Conservation (phyloP, 2,797 vertebrate genomes). For the Pristis pectinata region DNA sequence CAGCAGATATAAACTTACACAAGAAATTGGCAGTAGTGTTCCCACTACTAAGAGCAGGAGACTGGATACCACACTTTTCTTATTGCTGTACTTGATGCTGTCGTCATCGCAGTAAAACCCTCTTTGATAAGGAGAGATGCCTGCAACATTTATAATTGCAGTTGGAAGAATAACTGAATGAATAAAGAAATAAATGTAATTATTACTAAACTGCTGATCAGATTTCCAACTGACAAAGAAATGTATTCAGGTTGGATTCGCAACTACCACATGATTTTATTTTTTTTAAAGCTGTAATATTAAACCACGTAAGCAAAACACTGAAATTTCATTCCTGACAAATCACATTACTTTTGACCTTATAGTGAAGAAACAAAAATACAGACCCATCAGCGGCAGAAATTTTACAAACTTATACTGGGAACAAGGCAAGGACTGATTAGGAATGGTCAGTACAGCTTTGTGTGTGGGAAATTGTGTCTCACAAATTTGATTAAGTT, state of each 20-base stretch:
- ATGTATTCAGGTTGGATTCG: constrained; percentile 20
- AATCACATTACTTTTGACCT: not conserved
- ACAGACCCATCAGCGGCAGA: not conserved
- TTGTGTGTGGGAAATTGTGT: too few relatives aligned
- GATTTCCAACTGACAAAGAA: constrained; percentile 13
- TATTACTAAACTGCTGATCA: constrained; percentile 40
- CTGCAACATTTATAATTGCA: constrained; percentile 49
- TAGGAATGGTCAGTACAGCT: too few relatives aligned
- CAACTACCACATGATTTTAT: constrained; percentile 19
- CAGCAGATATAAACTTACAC: constrained; percentile 65
- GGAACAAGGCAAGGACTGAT: not conserved
- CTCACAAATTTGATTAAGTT: too few relatives aligned
- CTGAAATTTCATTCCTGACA: not conserved
- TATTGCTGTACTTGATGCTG: constrained; percentile 58
- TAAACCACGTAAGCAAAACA: not conserved
- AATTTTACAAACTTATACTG: not conserved
- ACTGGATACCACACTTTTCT: constrained; percentile 67
- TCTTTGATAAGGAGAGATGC: constrained; percentile 55
- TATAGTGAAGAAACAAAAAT: not conserved
- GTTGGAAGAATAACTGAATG: constrained; percentile 67
- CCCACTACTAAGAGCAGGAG: constrained; percentile 63
- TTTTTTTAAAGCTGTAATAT: not conserved
- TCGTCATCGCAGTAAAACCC: constrained; percentile 62
- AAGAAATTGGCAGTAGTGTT: constrained; percentile 63
- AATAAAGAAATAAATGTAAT: constrained; percentile 49